phyloP scores from a whole-genome alignment of 2,113 vertebrate genomes.

The Aviceda subcristata region DNA sequence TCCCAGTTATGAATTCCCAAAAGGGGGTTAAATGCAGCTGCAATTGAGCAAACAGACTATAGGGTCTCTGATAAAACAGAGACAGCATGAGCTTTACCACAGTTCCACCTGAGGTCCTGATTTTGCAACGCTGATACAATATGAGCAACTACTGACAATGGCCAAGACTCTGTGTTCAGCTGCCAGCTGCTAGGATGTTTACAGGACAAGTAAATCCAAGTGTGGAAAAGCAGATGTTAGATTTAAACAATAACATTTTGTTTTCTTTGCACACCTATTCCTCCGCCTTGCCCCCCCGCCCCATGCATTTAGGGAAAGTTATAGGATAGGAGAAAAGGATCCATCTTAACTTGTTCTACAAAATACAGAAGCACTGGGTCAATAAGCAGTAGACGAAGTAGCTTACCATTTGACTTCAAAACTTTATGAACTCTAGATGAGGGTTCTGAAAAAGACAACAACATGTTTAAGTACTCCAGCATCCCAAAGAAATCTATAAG shows the following conservation, averaged over 20 bases:
- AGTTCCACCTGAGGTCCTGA: background rate
- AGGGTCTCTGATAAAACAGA: background rate
- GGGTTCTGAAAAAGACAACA: constrained; percentile 80
- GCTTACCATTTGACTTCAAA: constrained; percentile 86
- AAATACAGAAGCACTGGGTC: background rate
- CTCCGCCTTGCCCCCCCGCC: fast-evolving
- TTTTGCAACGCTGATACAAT: background rate
- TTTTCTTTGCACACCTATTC: background rate
- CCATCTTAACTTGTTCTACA: background rate
- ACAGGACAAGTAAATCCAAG: background rate
- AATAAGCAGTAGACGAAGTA: background rate
- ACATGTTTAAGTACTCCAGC: background rate
- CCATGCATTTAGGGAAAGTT: background rate
- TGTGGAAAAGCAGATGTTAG: background rate
- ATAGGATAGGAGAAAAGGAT: background rate
- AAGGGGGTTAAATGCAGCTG: background rate
- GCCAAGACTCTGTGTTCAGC: background rate
- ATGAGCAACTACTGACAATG: background rate
- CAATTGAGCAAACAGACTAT: background rate
- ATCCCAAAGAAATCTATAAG: background rate
- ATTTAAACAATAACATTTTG: background rate
- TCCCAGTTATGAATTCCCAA: background rate
- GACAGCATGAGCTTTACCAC: background rate
- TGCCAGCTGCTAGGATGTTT: background rate
- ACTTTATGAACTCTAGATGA: constrained; percentile 89